Conservation (phyloP, 2,888 invertebrate species). For the Steromphala cineraria region DNA sequence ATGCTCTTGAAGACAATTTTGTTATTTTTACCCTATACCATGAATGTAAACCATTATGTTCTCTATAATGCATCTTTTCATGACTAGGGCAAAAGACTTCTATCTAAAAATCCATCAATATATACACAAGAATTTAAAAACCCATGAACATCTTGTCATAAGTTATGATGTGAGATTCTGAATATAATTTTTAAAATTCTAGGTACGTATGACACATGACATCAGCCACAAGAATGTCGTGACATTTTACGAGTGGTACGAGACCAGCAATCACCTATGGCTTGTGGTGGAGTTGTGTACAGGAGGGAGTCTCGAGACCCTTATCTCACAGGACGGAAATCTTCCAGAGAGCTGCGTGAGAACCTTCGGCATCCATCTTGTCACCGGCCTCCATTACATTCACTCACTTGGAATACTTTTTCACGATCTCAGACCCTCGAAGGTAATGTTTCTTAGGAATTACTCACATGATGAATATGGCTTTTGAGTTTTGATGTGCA, state of each 20-base stretch:
- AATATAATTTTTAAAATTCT: background rate
- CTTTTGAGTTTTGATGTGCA: no score
- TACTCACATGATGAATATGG: no score
- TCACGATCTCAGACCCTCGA: constrained; percentile 74
- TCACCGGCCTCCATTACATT: constrained; percentile 74
- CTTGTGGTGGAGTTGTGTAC: constrained; percentile 76
- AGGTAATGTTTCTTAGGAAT: constrained; percentile 54
- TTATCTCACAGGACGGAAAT: constrained; percentile 72
- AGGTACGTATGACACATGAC: constrained; percentile 76
- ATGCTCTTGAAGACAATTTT: no score
- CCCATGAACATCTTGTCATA: no score
- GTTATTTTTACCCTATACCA: no score
- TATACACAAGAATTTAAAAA: no score
- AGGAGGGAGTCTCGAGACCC: constrained; percentile 70
- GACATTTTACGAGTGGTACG: constrained; percentile 76
- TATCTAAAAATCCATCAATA: no score
- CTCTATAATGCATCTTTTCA: no score
- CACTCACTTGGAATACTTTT: constrained; percentile 74
- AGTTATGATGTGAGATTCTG: background rate
- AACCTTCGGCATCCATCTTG: constrained; percentile 71
- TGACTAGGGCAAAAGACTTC: no score
- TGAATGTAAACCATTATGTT: no score
- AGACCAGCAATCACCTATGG: constrained; percentile 76
- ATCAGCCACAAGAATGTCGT: constrained; percentile 74
- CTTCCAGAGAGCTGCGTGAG: constrained; percentile 73